A percentile compares a stretch with the other conserved stretches of the same genome.
Evolutionary conservation across 1,140 invertebrate species (phyloP).

Genomic region (Drosophila nebulosa): DNA sequence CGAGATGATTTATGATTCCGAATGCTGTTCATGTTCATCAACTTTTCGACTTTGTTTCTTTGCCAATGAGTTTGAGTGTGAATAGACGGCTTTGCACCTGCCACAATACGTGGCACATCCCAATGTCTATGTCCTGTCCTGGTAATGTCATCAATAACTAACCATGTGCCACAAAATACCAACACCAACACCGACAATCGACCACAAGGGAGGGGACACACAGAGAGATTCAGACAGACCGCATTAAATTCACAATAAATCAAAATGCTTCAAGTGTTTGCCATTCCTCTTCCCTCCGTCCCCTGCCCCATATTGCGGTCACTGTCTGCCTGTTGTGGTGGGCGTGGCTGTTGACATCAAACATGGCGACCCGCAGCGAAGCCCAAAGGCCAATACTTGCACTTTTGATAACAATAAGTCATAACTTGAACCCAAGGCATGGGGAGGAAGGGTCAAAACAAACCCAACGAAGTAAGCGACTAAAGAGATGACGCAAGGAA

Average conservation of each 20-base stretch:
- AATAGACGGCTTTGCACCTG: constrained; percentile 49
- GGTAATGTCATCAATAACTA: constrained; percentile 59
- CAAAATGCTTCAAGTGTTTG: constrained; percentile 16
- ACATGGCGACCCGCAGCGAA: constrained; percentile 18
- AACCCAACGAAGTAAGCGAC: constrained; percentile 25
- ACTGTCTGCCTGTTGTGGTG: not conserved
- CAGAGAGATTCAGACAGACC: constrained; percentile 27
- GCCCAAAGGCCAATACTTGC: constrained; percentile 19
- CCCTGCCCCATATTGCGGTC: constrained; percentile 6
- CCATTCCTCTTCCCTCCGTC: constrained; percentile 5
- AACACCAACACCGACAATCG: not conserved
- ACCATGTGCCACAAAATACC: constrained; percentile 3
- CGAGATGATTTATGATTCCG: constrained; percentile 37
- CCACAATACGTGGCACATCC: constrained; percentile 28
- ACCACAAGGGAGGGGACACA: constrained; percentile 3
- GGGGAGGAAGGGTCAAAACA: not conserved
- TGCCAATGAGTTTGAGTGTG: constrained; percentile 23
- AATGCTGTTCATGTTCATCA: not conserved
- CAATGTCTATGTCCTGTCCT: constrained; percentile 3
- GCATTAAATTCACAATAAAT: constrained; percentile 68
- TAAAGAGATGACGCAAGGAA: constrained; percentile 30
- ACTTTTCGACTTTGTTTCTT: not conserved
- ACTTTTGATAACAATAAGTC: constrained; percentile 36
- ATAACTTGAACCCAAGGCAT: constrained; percentile 26
- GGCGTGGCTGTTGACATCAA: constrained; percentile 26